Conservation (phyloP, 2,797 vertebrate species). For the Varecia variegata region DNA sequence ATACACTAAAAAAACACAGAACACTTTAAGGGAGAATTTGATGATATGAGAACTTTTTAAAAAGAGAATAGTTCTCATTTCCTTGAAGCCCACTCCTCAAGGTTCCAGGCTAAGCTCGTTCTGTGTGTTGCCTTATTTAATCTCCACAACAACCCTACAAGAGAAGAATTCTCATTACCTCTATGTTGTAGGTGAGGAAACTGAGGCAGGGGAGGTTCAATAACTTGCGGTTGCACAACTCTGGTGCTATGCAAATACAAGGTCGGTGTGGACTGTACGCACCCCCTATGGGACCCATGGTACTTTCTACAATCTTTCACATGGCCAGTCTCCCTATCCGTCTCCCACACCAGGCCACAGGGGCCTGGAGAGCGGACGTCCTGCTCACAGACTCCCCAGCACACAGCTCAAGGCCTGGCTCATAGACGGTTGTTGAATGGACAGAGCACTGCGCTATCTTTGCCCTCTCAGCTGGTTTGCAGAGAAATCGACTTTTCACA, state of each 20-base stretch:
- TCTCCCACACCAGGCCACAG: not conserved
- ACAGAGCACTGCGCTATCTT: not conserved
- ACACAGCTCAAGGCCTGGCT: not conserved
- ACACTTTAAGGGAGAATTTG: not conserved
- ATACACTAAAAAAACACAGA: not conserved
- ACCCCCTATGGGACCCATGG: not conserved
- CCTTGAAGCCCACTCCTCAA: not conserved
- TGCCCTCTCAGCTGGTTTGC: conserved; percentile 26
- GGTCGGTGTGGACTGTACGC: rapidly evolving
- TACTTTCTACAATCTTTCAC: not conserved
- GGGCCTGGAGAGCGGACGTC: not conserved
- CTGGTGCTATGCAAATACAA: not conserved
- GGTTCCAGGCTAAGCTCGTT: not conserved
- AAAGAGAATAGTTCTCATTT: not conserved
- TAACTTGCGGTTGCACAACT: not conserved
- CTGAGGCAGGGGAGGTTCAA: not conserved
- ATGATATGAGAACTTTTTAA: not conserved
- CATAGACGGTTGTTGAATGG: not conserved
- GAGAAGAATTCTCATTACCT: not conserved
- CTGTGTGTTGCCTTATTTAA: not conserved
- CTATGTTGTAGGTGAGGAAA: not conserved
- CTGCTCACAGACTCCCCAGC: not conserved
- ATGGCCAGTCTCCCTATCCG: not conserved
- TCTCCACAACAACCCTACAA: not conserved
- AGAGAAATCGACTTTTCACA: conserved; percentile 66